Evolutionary conservation across 2,797 vertebrate genomes (phyloP), one percentile per base, ranked within the genome.

Genomic region (Pipistrellus kuhlii): DNA sequence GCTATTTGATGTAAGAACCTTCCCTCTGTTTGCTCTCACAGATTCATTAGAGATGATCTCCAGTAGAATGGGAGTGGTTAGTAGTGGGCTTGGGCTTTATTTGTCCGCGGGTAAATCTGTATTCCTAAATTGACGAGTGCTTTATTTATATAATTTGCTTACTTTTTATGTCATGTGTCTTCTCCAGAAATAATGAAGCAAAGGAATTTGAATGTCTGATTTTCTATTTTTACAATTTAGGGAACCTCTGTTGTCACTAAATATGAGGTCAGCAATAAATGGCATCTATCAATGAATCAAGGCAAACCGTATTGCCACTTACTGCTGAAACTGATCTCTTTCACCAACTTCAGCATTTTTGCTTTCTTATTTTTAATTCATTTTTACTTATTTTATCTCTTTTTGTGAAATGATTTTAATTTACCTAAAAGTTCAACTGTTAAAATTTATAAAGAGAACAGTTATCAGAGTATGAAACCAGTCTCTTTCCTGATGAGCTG

Each of bases 401-500:
- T 88, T 91, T 72, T 88, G 41, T 46, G 86, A 78, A 85, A 53
- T 62, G 20, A 66, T 44, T 93, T 94, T 90, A 82, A 82, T 86
- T 89, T 75, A 66, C 48, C 48, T 68, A 32, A 88, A 91, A 94
- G 38, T 72, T 13, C 41, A 88, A 73, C 20, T 95, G 23, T 78
- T 91, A 69, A 90, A 89, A 92, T 80, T 81, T 80, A 84, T 62
- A 82, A 93, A 91, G 13, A 82, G 27, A 12, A 41, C 11, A 35
- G 8, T 90, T 77, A 75, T 75, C 48, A 88, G 57, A 32, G 64
- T 88, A 72, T 85, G 44, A 83, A 90, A 51, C 51, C 13, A 85
- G 38, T 68, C 84, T 95, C 78, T 97, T 89, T 92, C 81, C 93
- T 97, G 95, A 97, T 97, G 97, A 95, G 92, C 96, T 97, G 95